Base-by-base conservation (phyloP, 2,888 invertebrate species). In the Eudemis profundana region DNA sequence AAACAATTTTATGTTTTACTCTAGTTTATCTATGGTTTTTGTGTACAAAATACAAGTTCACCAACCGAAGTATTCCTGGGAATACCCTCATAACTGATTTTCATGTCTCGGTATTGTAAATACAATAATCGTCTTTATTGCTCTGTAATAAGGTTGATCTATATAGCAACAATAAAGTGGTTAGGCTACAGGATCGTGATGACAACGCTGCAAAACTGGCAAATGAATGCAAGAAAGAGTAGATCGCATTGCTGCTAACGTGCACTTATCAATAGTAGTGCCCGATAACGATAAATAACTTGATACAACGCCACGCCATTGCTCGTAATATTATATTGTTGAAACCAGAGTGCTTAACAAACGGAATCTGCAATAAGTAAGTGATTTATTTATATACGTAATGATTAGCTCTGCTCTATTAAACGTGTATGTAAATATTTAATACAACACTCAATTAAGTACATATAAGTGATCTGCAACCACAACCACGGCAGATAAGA, bases 31-130 rank as follows among this genome's bases (percentile, higher is more conserved):
- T 56, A 44, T 56, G 53, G 21, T 21, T 10, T 12, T 10, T 10
- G 1, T n/a, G 10, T 3, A 8, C 19, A 12, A 4, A 5, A 21
- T 36, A 33, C 50, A 19, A 19, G 38, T 27, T 1, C 14, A 17
- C 59, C 42, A 60, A 40, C 60, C 8, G 50, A 51, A 42, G 14
- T 15, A 42, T 29, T 61, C 42, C 50, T 42, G 61, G 61, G 61
- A 61, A 61, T 61, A 61, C 61, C 61, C 61, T 42, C 50, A 51
- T 27, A 8, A 17, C 0, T 3, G 12, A 49, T 50, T 61, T 19
- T 19, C 3, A 42, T 21, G 14, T 36, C 7, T 10, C 21, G 44
- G n/a, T n/a, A n/a, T n/a, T n/a, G 17, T 33, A 21, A 2, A 10
- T 21, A 15, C 36, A 57, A 33, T 3, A n/a, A 40, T 17, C 29